A percentile compares a stretch with the other conserved stretches of the same genome.
Conservation (phyloP, 2,888 invertebrate genomes). For the Drosophila subquinaria region DNA sequence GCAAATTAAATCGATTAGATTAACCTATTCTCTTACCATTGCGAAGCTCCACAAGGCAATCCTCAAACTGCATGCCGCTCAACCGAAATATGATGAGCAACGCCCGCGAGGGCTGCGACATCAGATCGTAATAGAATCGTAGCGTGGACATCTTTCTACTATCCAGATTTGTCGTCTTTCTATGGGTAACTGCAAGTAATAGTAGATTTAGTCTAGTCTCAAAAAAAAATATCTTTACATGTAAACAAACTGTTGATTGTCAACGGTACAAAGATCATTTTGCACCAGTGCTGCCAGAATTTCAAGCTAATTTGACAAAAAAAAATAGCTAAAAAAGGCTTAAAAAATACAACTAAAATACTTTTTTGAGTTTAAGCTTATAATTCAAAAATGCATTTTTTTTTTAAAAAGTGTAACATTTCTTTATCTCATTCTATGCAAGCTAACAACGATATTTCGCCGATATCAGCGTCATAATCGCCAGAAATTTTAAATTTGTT, state of each 20-base stretch:
- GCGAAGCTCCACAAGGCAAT: constrained; percentile 87
- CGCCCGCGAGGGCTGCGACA: constrained; percentile 92
- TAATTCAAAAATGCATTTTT: neutral
- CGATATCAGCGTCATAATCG: neutral
- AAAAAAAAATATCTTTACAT: neutral
- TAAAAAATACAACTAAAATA: neutral
- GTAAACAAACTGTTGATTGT: constrained; percentile 17
- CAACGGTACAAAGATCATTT: constrained; percentile 51
- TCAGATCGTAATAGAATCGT: constrained; percentile 89
- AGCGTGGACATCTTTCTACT: constrained; percentile 83
- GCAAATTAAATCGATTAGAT: constrained; percentile 14
- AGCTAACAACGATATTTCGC: neutral
- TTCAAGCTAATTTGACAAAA: neutral
- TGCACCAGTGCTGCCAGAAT: neutral
- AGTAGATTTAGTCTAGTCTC: neutral
- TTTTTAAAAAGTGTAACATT: neutral
- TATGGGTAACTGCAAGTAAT: constrained; percentile 33
- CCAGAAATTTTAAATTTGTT: too few relatives aligned
- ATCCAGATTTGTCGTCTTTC: constrained; percentile 33
- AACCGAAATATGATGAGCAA: constrained; percentile 89
- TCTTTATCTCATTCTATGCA: neutral
- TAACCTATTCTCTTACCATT: constrained; percentile 86
- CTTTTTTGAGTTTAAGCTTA: neutral
- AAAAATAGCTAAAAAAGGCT: neutral
- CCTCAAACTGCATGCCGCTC: constrained; percentile 88